phyloP scores from a whole-genome alignment of 2,888 invertebrate genomes.

The Leptarthrus brevirostris region DNA sequence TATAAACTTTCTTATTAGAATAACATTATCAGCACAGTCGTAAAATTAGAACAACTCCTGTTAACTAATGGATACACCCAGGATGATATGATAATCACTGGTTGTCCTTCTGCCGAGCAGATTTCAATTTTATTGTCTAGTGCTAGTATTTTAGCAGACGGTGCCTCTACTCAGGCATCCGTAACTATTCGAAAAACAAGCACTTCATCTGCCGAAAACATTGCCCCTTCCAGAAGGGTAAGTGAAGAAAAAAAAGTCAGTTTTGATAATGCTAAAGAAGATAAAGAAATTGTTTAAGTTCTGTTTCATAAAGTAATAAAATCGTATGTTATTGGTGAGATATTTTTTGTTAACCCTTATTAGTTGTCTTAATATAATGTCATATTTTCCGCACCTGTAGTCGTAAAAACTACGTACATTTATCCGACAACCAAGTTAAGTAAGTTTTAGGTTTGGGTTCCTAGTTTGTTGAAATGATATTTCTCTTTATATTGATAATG shows the following conservation, averaged over 20 bases:
- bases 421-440: no score
- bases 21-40: slow-evolving; percentile 88
- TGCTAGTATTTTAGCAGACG: slow-evolving; percentile 73
- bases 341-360: no score
- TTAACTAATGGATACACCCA: slow-evolving; percentile 79
- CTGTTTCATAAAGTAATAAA: no score
- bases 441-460: no score
- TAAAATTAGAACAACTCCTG: slow-evolving; percentile 84
- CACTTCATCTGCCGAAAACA: background rate
- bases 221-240: slow-evolving; percentile 38
- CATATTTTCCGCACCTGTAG: no score
- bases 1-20: slow-evolving; percentile 70
- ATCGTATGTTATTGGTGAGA: no score
- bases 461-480: no score
- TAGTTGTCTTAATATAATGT: no score
- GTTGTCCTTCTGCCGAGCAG: slow-evolving; percentile 93
- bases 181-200: background rate
- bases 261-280: slow-evolving; percentile 57
- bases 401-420: no score
- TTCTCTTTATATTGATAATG: no score
- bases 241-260: slow-evolving; percentile 58
- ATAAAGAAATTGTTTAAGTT: no score
- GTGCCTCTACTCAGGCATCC: background rate
- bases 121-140: slow-evolving; percentile 88
- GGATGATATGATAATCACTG: slow-evolving; percentile 86